Evolutionary conservation across 2,797 vertebrate genomes (phyloP), one percentile per base, ranked within the genome.

Genomic region (Ispidina picta): DNA sequence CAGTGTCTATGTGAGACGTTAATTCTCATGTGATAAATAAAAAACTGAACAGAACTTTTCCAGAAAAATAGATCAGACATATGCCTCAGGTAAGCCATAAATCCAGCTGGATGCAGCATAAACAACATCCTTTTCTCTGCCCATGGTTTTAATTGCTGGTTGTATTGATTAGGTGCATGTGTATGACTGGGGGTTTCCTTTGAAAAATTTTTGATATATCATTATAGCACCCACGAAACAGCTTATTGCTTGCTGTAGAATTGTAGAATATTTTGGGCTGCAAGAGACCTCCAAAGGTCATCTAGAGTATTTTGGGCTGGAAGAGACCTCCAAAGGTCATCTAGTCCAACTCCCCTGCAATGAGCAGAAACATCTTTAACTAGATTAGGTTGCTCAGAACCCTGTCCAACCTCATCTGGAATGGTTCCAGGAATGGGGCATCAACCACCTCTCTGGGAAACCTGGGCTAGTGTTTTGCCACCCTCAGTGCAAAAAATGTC

Each of bases 181-280:
- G 41, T 25, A 26, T 54, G 70, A 26, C 28, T 66, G 33, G 31
- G 69, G 10, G 5, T 39, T 83, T 83, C 63, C 52, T 85, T 52
- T 65, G 39, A 14, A 26, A 73, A 91, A 63, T 44, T 86, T 90
- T 14, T 72, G 31, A 8, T 60, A 15, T 15, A 48, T 51, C 37
- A 25, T 15, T 13, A 4, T 2, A 43, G 65, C 2, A 1, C 25
- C 56, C 72, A 23, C 1, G 3, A 54, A 85, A 66, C 35, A 23
- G 46, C 25, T 74, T 0, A 0, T 33, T 21, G 68, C 79, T 77
- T 43, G 29, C 0, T 0, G 0, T 0, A 33, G 35, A 19, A 41
- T 15, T 8, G 12, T 51, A 52, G 51, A 52, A 18, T 52, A 52
- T 18, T 56, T 33, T 56, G 31, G 21, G 8, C 33, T 56, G 31